phyloP scores from a whole-genome alignment of 2,797 vertebrate species.

The Phaenicophaeus curvirostris region DNA sequence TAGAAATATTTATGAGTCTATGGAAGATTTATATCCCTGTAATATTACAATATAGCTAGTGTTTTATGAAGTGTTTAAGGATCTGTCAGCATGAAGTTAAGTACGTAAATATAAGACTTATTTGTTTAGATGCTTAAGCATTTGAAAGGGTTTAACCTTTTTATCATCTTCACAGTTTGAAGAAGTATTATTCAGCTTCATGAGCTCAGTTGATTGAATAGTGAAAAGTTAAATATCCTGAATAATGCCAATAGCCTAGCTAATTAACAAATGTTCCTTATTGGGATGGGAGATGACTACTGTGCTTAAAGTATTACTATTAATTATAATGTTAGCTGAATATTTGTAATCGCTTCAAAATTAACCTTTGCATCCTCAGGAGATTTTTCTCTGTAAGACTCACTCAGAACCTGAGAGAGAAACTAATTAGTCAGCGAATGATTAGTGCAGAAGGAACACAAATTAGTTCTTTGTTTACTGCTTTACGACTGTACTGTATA shows the following conservation, averaged over 20 bases:
- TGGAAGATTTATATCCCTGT: background rate
- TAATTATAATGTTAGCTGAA: constrained; percentile 70
- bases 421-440: constrained; percentile 88
- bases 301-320: constrained; percentile 71
- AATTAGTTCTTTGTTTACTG: constrained; percentile 86
- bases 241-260: constrained; percentile 27
- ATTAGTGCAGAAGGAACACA: constrained; percentile 81
- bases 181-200: background rate
- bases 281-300: constrained; percentile 46
- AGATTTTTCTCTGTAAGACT: constrained; percentile 78
- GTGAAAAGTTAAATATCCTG: constrained; percentile 12
- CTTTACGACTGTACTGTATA: constrained; percentile 78
- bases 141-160: constrained; percentile 8
- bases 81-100: background rate
- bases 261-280: constrained; percentile 72
- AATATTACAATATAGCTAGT: background rate
- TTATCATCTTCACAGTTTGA: background rate
- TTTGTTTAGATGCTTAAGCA: constrained; percentile 23
- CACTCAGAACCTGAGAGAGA: constrained; percentile 77
- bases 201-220: constrained; percentile 2
- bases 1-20: background rate
- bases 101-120: background rate
- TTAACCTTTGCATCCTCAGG: constrained; percentile 80
- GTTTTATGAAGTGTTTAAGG: background rate
- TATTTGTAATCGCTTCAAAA: constrained; percentile 77